A percentile compares a stretch with the other conserved stretches of the same genome.
Conservation (phyloP, 1,140 invertebrate genomes). For the Drosophila pseudoananassae region DNA sequence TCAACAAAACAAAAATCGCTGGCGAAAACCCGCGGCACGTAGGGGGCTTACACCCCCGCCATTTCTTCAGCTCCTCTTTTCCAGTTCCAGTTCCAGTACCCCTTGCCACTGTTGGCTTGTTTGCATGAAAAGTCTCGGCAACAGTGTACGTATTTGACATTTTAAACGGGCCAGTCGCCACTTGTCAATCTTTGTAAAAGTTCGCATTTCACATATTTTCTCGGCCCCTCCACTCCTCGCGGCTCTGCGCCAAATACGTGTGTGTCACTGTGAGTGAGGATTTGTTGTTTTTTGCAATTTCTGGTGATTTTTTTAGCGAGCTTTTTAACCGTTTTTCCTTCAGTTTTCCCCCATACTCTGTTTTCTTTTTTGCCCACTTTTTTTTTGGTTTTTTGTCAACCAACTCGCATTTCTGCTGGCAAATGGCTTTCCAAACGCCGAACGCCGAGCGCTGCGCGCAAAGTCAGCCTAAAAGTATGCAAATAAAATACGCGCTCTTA, state of each 20-base stretch:
- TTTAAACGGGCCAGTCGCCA: slow-evolving; percentile 80
- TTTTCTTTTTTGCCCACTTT: slow-evolving; percentile 3
- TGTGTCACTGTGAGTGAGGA: slow-evolving; percentile 11
- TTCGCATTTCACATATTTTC: slow-evolving; percentile 81
- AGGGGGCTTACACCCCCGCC: slow-evolving; percentile 7
- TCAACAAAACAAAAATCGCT: slow-evolving; percentile 74
- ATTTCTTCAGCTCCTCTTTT: background rate
- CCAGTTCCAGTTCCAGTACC: background rate
- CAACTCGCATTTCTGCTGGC: slow-evolving; percentile 66
- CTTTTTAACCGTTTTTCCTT: slow-evolving; percentile 15
- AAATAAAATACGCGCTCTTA: slow-evolving; percentile 82
- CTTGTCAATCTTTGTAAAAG: slow-evolving; percentile 82
- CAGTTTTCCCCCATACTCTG: slow-evolving; percentile 1
- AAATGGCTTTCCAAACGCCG: slow-evolving; percentile 74
- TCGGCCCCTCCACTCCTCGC: slow-evolving; percentile 36
- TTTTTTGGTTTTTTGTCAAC: slow-evolving; percentile 47
- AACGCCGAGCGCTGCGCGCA: slow-evolving; percentile 30
- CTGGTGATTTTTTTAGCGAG: slow-evolving; percentile 35
- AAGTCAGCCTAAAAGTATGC: slow-evolving; percentile 81
- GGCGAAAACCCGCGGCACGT: slow-evolving; percentile 64
- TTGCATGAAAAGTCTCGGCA: slow-evolving; percentile 76
- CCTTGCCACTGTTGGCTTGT: slow-evolving; percentile 17
- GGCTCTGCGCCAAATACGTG: slow-evolving; percentile 24
- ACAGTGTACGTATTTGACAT: slow-evolving; percentile 80
- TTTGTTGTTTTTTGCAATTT: slow-evolving; percentile 44